Conservation (phyloP, 2,797 vertebrate species). For the Siniperca obscura region DNA sequence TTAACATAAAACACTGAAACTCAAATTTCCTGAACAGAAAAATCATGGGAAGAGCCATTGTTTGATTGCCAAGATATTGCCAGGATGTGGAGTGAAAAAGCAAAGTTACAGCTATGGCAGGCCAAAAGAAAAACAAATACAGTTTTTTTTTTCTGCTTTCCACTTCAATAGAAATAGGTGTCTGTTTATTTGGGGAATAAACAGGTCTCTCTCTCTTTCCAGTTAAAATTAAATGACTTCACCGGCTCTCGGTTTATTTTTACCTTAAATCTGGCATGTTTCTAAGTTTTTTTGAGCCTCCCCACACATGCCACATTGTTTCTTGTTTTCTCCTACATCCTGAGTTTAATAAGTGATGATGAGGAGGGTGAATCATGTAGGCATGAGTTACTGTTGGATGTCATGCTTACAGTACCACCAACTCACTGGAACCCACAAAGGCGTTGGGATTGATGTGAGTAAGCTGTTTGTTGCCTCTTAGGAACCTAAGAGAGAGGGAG, state of each 20-base stretch:
- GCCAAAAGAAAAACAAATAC: slow-evolving; percentile 3
- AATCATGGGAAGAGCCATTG: background rate
- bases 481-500: slow-evolving; percentile 65
- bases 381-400: slow-evolving; percentile 59
- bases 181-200: slow-evolving; percentile 36
- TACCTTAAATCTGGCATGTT: slow-evolving; percentile 42
- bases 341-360: slow-evolving; percentile 44
- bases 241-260: slow-evolving; percentile 40
- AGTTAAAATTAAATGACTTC: background rate
- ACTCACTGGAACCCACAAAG: slow-evolving; percentile 84
- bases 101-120: slow-evolving; percentile 14
- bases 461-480: slow-evolving; percentile 82
- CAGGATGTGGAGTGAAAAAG: slow-evolving; percentile 2
- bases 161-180: slow-evolving; percentile 40
- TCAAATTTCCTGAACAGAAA: background rate
- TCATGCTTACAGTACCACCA: slow-evolving; percentile 85
- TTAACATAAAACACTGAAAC: slow-evolving; percentile 12
- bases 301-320: slow-evolving; percentile 23
- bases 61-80: slow-evolving; percentile 45
- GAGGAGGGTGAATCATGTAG: slow-evolving; percentile 62
- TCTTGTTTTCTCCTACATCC: slow-evolving; percentile 44
- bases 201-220: slow-evolving; percentile 1
- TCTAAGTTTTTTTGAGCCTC: slow-evolving; percentile 8
- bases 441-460: slow-evolving; percentile 79
- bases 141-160: slow-evolving; percentile 17